Evolutionary conservation across 1,140 invertebrate genomes (phyloP), one percentile per base, ranked within the genome.

Genomic region (Batillaria attramentaria): DNA sequence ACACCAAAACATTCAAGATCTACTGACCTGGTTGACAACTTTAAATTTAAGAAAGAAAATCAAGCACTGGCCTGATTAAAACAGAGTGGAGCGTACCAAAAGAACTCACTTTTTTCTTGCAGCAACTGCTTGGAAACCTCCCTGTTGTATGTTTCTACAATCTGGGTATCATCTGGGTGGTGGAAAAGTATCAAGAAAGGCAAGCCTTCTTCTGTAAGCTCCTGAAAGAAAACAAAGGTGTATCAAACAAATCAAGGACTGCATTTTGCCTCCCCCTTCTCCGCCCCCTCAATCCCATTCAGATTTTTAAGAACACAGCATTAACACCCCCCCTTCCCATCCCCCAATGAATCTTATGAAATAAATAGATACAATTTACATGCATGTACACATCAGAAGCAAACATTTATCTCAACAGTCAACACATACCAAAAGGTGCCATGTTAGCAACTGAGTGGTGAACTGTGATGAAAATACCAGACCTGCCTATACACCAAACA

Each of bases 101-200:
- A n/a, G 31, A 31, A 82, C 83, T 87, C 93, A 99, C 97, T 95
- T 95, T 98, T 98, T 90, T 99, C 97, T 84, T 94, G 93, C 18
- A 95, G 79, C 46, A 99, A 91, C 87, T 98, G 94, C 46, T 91
- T 93, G 43, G 93, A 92, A 62, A 99, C 95, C 82, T 97, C 92
- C 83, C 95, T 94, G 88, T 95, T 97, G 89, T 95, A 99, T 82
- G 94, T 93, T 88, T 97, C 97, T 57, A 99, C 94, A 82, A 94
- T 96, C 39, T 95, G 94, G 5, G 93, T 93, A 91, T 99, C 98
- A 85, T 96, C 95, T 1, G 96, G 95, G 81, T 94, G 89, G 87
- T 99, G 96, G 91, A 99, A 99, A 2, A 99, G 91, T 84, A 99
- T 99, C 6, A 99, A 93, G 91, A 99, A 99, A n/a, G 99, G 98